Base-by-base conservation (phyloP, 2,888 invertebrate species). In the Capitulum mitella region DNA sequence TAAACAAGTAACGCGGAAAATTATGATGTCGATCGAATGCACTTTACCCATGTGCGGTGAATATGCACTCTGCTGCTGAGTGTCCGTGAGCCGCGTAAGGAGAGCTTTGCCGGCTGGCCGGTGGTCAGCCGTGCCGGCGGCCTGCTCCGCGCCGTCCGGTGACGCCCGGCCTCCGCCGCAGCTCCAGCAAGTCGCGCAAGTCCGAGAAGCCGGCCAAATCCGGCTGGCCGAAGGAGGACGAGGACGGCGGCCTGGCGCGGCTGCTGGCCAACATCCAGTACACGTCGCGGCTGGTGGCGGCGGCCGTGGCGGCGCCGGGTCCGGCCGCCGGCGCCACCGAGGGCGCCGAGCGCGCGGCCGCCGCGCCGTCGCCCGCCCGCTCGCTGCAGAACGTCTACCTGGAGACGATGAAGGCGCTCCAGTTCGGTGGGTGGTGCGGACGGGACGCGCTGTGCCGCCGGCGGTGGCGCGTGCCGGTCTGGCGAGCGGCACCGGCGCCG, bases 361-460 rank as follows among this genome's bases (percentile, higher is more conserved):
- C 79, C 43, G 80, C 79, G 76, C 85, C 87, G 78, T 87, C 88
- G 0, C 83, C 89, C 0, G 87, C 86, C 48, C 86, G 87, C 82
- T 90, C 92, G 0, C 85, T 91, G 51, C 92, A 93, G 82, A 91
- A 92, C 83, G 83, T 92, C 78, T 97, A 97, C 87, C 88, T 95
- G 82, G 92, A 91, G 84, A 90, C 94, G 81, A 95, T 97, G 95
- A 93, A 93, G 84, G 90, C 90, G 84, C 87, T 95, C 83, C 96
- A 96, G 87, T 97, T 96, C 86, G 93, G 93, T 93, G 84, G 87
- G 88, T 85, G 46, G 79, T n/a, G n/a, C n/a, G n/a, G n/a, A n/a
- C n/a, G n/a, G n/a, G n/a, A n/a, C n/a, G n/a, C n/a, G n/a, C n/a
- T n/a, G n/a, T n/a, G n/a, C n/a, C n/a, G n/a, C n/a, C n/a, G n/a